phyloP scores from a whole-genome alignment of 2,113 vertebrate species.

The Phrynosoma blainvillii region DNA sequence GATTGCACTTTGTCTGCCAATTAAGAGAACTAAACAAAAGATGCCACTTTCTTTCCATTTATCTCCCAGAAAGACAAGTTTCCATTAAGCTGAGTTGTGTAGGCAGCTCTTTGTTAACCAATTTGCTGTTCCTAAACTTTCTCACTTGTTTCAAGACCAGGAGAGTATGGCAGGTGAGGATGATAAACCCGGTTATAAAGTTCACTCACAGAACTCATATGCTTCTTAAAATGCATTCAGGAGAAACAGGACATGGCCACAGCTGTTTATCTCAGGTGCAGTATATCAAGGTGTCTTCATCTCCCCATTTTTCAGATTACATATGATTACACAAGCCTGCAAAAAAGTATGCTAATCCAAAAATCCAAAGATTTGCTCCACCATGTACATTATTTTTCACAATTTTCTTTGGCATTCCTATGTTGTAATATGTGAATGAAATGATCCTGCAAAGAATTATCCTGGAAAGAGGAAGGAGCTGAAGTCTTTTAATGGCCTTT shows the following conservation, averaged over 20 bases:
- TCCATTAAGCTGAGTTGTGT: constrained; percentile 49
- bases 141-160: constrained; percentile 31
- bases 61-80: constrained; percentile 47
- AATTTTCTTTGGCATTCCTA: too few species aligned
- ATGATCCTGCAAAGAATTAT: too few species aligned
- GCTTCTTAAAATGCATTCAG: neutral
- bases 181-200: constrained; percentile 46
- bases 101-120: constrained; percentile 53
- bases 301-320: neutral
- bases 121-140: constrained; percentile 36
- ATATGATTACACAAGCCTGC: too few species aligned
- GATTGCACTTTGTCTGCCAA: constrained; percentile 68
- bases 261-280: neutral
- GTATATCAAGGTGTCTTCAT: neutral
- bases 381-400: too few species aligned
- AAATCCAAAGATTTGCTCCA: too few species aligned
- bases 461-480: too few species aligned
- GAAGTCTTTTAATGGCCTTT: too few species aligned
- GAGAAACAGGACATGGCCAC: neutral
- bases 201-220: neutral
- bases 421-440: too few species aligned
- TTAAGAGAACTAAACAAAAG: constrained; percentile 53
- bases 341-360: too few species aligned
- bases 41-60: constrained; percentile 51
- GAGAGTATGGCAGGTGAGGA: neutral